A percentile compares a stretch with the other conserved stretches of the same genome.
Evolutionary conservation across 1,140 invertebrate species (phyloP).

Genomic region (Ganaspis sp.): DNA sequence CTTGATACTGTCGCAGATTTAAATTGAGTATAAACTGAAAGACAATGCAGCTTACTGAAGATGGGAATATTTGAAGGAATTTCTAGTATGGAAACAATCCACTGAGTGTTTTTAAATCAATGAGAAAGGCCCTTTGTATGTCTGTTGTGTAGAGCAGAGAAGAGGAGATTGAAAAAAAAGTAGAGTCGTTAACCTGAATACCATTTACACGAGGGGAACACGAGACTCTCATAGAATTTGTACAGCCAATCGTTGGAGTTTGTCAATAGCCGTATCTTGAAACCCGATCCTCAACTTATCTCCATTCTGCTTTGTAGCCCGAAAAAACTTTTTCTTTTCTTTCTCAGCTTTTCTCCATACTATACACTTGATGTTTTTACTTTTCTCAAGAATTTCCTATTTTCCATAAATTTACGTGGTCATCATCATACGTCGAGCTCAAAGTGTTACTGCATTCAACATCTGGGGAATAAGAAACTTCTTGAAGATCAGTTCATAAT

Average conservation of each 20-base stretch:
- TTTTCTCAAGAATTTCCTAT: not conserved
- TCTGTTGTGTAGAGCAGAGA: slow-evolving; percentile 5
- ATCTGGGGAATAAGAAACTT: not conserved
- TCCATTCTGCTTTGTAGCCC: slow-evolving; percentile 33
- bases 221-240: slow-evolving; percentile 3
- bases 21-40: no score
- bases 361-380: not conserved
- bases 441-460: not conserved
- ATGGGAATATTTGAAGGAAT: not conserved
- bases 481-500: not conserved
- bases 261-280: slow-evolving; percentile 33
- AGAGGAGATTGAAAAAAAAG: not conserved
- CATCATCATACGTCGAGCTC: no score
- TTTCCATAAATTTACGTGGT: slow-evolving; percentile 4
- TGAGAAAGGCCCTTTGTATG: not conserved
- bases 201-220: slow-evolving; percentile 6
- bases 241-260: slow-evolving; percentile 10
- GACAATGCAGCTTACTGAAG: not conserved
- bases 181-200: slow-evolving; percentile 23
- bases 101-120: slow-evolving; percentile 3
- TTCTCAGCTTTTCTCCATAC: slow-evolving; percentile 17
- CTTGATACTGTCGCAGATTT: no score
- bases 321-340: slow-evolving; percentile 5
- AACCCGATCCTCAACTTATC: slow-evolving; percentile 4
- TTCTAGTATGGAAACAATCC: not conserved